These are phyloP conservation scores for Habropoda laboriosa DNA, from an alignment of 1,140 invertebrate genomes.

Conservation along the genomic window DNA sequence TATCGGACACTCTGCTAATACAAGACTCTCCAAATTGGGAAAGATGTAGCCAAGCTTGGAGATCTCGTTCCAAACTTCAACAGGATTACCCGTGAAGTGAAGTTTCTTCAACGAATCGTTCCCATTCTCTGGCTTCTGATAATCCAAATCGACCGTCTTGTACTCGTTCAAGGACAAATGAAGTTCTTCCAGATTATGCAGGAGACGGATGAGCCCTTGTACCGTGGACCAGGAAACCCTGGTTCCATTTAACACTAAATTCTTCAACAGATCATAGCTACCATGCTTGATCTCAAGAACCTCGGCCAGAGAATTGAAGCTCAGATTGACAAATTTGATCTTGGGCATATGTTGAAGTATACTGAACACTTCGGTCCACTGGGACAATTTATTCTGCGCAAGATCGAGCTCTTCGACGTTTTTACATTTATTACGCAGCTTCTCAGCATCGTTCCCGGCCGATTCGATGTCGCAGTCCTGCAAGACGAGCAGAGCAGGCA, in stretches of 20 bases:
- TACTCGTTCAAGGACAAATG: slow-evolving; percentile 95
- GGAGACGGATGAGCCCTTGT: slow-evolving; percentile 87
- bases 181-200: slow-evolving; percentile 92
- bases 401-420: slow-evolving; percentile 94
- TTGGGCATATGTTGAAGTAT: slow-evolving; percentile 93
- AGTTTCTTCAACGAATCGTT: slow-evolving; percentile 88
- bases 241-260: slow-evolving; percentile 93
- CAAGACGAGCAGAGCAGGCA: slow-evolving; percentile 92
- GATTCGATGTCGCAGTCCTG: slow-evolving; percentile 94
- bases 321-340: slow-evolving; percentile 94
- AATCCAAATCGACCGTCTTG: slow-evolving; percentile 85
- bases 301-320: slow-evolving; percentile 91
- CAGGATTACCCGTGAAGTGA: slow-evolving; percentile 92
- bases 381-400: slow-evolving; percentile 92
- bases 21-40: slow-evolving; percentile 91
- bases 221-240: slow-evolving; percentile 92
- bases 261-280: slow-evolving; percentile 86
- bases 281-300: slow-evolving; percentile 82
- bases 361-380: slow-evolving; percentile 93
- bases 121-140: slow-evolving; percentile 77
- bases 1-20: slow-evolving; percentile 93
- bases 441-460: slow-evolving; percentile 89
- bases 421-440: slow-evolving; percentile 90
- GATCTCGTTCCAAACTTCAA: slow-evolving; percentile 89
- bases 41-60: slow-evolving; percentile 92